These are phyloP conservation scores for Ectropis grisescens DNA, from an alignment of 1,140 invertebrate genomes.

Conservation along the genomic window DNA sequence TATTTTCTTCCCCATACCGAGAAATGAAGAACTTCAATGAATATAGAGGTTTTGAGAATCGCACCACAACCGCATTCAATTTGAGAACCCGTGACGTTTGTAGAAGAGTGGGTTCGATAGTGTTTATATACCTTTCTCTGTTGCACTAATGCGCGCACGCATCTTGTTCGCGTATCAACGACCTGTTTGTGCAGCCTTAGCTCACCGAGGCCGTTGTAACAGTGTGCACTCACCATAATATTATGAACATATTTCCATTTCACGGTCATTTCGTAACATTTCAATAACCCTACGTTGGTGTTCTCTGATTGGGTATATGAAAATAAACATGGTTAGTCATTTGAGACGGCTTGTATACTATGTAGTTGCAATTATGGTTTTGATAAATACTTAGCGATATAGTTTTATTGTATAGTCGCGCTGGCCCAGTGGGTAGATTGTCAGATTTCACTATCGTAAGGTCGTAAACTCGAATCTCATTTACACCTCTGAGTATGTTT, in stretches of 20 bases:
- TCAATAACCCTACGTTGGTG: conserved; percentile 20
- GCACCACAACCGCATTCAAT: no score
- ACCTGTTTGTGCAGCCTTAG: conserved; percentile 38
- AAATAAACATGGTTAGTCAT: conserved; percentile 16
- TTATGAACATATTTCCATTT: conserved; percentile 37
- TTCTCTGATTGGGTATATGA: conserved; percentile 10
- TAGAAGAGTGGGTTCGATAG: conserved; percentile 23
- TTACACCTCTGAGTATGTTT: no score
- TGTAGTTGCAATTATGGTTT: not conserved
- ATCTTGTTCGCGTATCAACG: conserved; percentile 46
- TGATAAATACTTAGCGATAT: not conserved
- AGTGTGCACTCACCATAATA: conserved; percentile 21
- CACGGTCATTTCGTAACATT: conserved; percentile 53
- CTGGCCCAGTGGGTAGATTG: no score
- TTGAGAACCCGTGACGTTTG: conserved; percentile 22
- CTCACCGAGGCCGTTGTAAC: conserved; percentile 32
- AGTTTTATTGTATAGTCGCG: no score
- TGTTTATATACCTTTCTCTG: conserved; percentile 44
- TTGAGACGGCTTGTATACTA: no score
- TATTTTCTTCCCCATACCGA: no score
- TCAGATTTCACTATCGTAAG: no score
- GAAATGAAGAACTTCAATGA: no score
- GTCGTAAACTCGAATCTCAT: no score
- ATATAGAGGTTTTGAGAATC: no score
- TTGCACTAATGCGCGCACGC: conserved; percentile 30